phyloP scores from a whole-genome alignment of 2,888 invertebrate species.

The Bedellia somnulentella region DNA sequence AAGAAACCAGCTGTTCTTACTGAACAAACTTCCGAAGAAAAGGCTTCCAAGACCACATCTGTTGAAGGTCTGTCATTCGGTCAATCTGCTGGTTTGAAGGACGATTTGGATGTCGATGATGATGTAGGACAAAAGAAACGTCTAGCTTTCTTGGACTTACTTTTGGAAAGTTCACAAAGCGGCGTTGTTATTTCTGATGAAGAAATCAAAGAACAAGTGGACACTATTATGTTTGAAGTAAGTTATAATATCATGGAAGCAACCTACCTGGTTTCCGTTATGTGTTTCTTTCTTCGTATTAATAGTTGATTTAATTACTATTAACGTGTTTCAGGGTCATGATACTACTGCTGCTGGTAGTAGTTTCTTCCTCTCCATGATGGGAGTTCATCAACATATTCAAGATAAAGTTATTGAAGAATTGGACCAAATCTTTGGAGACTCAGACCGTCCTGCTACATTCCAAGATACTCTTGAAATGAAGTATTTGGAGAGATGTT shows the following conservation, averaged over 20 bases:
- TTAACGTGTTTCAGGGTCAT: constrained; percentile 73
- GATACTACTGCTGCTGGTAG: constrained; percentile 83
- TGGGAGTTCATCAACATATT: constrained; percentile 74
- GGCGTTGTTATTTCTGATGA: constrained; percentile 72
- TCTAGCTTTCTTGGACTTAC: constrained; percentile 83
- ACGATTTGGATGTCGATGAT: constrained; percentile 80
- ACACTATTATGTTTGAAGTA: constrained; percentile 87
- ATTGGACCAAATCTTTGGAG: constrained; percentile 74
- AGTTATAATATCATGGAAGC: too few species aligned
- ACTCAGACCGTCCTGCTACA: constrained; percentile 73
- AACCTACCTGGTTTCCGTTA: neutral
- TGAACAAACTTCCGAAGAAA: constrained; percentile 20
- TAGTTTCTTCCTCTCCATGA: constrained; percentile 77
- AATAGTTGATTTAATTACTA: constrained; percentile 1
- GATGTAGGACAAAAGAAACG: constrained; percentile 82
- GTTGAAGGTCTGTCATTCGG: constrained; percentile 73
- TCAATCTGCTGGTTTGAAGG: constrained; percentile 72
- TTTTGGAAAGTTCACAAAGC: constrained; percentile 77
- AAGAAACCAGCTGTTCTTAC: constrained; percentile 42
- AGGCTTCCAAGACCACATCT: constrained; percentile 25
- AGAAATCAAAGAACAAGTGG: constrained; percentile 82
- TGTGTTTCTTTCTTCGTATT: constrained; percentile 7
- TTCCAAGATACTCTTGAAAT: constrained; percentile 83
- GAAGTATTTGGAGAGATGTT: constrained; percentile 81
- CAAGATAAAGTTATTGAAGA: constrained; percentile 75